Evolutionary conservation across 2,113 vertebrate species (phyloP), one percentile per base, ranked within the genome.

Genomic region (Heterocephalus glaber): DNA sequence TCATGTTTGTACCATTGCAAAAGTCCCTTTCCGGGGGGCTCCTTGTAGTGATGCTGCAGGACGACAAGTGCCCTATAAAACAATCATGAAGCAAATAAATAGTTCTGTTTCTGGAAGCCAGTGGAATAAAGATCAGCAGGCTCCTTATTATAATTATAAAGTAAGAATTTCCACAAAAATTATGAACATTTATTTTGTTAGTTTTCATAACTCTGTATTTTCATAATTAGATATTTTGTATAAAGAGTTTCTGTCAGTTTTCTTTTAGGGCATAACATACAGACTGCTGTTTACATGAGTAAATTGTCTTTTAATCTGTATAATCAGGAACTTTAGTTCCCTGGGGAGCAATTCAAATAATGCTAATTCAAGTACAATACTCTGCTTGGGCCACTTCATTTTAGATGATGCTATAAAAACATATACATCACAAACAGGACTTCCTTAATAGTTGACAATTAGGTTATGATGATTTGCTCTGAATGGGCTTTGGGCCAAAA

Each of bases 31-130:
- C 96, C 98, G 99, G 58, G 99, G 99, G 10, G 99, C 99, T 81
- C 99, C 99, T 8, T 99, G 99, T 97, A 99, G 99, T 4, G 99
- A 99, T 70, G 99, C 99, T 26, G 99, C 98, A 20, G 99, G 99
- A 66, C 98, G 0, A 14, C 99, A 99, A 97, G 98, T 99, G 9
- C 66, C 99, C 2, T 99, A 99, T 19, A 96, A 98, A 81, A 90
- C 80, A 66, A 99, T 99, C 84, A 99, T 99, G 99, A 98, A 98
- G 96, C 98, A 99, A 97, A 96, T 99, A 89, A 99, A 99, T 86
- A 97, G 77, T 92, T 99, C 99, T 4, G n/a, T 98, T 86, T 99
- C 99, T 30, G 99, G 99, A 76, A 95, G 98, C 66, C 98, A 99
- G 49, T 99, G 99, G 99, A 98, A 99, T 96, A 91, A 98, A 76